phyloP scores from a whole-genome alignment of 1,140 invertebrate genomes.

The Ericerus pela region DNA sequence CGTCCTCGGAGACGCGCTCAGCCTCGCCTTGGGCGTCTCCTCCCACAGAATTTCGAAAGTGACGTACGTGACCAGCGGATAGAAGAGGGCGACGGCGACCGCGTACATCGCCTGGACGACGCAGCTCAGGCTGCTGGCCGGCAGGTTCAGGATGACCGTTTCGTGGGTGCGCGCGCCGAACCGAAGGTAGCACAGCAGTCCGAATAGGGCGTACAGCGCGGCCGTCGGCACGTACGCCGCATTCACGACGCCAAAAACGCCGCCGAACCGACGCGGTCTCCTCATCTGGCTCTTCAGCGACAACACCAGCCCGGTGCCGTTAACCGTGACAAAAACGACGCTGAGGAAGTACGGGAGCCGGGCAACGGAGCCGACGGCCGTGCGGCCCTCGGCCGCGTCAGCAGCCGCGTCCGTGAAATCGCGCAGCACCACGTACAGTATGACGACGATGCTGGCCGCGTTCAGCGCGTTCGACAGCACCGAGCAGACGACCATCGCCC shows the following conservation, averaged over 20 bases:
- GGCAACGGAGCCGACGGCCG: constrained; percentile 30
- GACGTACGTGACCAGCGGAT: constrained; percentile 78
- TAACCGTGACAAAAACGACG: constrained; percentile 47
- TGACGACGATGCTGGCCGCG: constrained; percentile 44
- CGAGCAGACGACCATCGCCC: constrained; percentile 55
- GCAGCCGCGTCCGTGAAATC: constrained; percentile 44
- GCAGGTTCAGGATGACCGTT: constrained; percentile 55
- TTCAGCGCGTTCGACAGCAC: constrained; percentile 51
- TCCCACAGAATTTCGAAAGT: constrained; percentile 77
- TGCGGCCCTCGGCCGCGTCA: constrained; percentile 31
- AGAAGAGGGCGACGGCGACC: constrained; percentile 58
- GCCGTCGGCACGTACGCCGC: constrained; percentile 56
- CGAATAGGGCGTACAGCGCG: constrained; percentile 56
- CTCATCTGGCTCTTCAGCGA: constrained; percentile 77
- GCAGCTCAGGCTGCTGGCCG: constrained; percentile 20
- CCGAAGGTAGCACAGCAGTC: constrained; percentile 69
- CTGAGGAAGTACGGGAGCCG: constrained; percentile 46
- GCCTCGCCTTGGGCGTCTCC: constrained; percentile 33
- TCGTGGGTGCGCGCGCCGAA: constrained; percentile 46
- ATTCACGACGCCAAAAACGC: constrained; percentile 56
- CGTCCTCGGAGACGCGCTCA: constrained; percentile 13
- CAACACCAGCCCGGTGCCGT: constrained; percentile 50
- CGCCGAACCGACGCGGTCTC: constrained; percentile 50
- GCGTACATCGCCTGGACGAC: constrained; percentile 49
- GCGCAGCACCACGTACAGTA: constrained; percentile 50